These are phyloP conservation scores for Oncopodura yosiiana DNA, from an alignment of 1,140 invertebrate genomes.

Conservation along the genomic window DNA sequence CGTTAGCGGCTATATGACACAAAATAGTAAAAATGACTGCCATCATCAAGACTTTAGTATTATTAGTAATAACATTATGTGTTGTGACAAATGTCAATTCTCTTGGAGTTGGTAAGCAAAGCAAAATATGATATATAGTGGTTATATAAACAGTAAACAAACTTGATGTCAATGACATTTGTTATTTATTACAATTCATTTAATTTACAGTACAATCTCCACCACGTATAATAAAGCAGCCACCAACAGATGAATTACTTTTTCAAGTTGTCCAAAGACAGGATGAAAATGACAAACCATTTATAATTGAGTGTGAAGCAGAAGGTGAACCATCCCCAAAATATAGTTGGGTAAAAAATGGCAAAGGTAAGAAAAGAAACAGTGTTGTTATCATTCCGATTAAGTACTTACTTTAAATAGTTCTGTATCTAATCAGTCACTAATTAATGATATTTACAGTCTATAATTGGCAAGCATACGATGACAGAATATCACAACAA, in stretches of 20 bases:
- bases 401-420: neutral
- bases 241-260: slow-evolving; percentile 74
- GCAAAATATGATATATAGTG: too few relatives aligned
- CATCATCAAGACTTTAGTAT: too few relatives aligned
- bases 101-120: too few relatives aligned
- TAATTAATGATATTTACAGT: too few relatives aligned
- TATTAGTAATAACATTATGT: too few relatives aligned
- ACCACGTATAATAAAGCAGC: slow-evolving; percentile 79
- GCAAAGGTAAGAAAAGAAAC: slow-evolving; percentile 47
- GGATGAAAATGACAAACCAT: slow-evolving; percentile 83
- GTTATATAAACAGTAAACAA: too few relatives aligned
- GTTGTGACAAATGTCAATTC: too few relatives aligned
- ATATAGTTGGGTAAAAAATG: slow-evolving; percentile 95
- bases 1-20: too few relatives aligned
- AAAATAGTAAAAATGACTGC: too few relatives aligned
- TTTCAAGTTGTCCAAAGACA: slow-evolving; percentile 73
- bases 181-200: neutral
- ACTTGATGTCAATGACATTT: too few relatives aligned
- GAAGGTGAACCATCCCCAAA: slow-evolving; percentile 79
- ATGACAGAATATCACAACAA: slow-evolving; percentile 85
- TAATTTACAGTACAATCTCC: slow-evolving; percentile 56
- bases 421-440: slow-evolving; percentile 49
- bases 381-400: neutral
- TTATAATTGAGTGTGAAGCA: slow-evolving; percentile 88
- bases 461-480: slow-evolving; percentile 83